These are phyloP conservation scores for Pollimyrus isidori DNA, from an alignment of 2,113 vertebrate genomes.

Conservation along the genomic window DNA sequence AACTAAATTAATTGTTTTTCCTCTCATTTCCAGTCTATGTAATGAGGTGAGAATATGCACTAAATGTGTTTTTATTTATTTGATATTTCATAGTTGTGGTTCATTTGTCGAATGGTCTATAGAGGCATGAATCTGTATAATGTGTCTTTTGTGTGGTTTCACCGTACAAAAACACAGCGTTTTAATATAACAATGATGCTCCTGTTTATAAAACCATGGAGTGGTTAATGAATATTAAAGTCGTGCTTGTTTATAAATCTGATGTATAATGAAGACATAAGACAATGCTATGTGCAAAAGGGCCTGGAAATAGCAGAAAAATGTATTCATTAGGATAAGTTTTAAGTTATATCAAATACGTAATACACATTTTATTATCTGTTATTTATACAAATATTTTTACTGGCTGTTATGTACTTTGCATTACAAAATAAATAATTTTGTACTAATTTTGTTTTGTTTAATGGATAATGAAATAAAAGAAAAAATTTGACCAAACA, in stretches of 20 bases:
- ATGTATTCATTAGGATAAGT: constrained; percentile 45
- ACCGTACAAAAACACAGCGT: background rate
- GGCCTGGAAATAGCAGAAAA: constrained; percentile 52
- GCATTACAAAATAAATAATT: constrained; percentile 62
- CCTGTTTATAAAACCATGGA: constrained; percentile 44
- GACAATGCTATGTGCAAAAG: constrained; percentile 63
- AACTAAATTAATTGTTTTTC: constrained; percentile 50
- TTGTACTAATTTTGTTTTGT: constrained; percentile 47
- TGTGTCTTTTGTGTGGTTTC: constrained; percentile 37
- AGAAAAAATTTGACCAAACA: background rate
- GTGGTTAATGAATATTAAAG: background rate
- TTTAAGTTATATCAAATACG: constrained; percentile 31
- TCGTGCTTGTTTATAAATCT: background rate
- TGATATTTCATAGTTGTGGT: constrained; percentile 22
- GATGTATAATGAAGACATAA: constrained; percentile 46
- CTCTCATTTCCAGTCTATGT: constrained; percentile 53
- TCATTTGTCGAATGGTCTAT: constrained; percentile 53
- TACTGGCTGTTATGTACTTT: constrained; percentile 51
- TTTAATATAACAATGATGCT: constrained; percentile 15
- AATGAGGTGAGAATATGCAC: constrained; percentile 64
- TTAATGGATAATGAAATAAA: background rate
- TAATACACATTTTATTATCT: constrained; percentile 44
- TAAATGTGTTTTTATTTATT: constrained; percentile 70
- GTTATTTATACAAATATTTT: constrained; percentile 26
- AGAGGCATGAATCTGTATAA: constrained; percentile 52